These are phyloP conservation scores for Lissocephala sabroskyi DNA, from an alignment of 2,888 invertebrate genomes.

Conservation along the genomic window DNA sequence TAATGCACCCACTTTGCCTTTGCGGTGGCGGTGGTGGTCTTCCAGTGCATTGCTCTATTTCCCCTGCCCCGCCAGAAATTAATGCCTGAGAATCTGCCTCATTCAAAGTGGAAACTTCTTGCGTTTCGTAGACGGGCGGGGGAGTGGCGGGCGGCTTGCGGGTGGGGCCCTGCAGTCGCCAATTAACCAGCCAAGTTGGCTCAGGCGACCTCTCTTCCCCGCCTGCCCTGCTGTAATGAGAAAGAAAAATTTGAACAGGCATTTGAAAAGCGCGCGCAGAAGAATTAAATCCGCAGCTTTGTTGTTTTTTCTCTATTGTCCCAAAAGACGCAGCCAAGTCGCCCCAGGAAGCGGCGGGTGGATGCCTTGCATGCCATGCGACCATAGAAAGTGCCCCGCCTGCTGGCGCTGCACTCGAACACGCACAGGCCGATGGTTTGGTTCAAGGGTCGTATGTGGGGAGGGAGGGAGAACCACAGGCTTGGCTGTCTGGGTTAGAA, in stretches of 20 bases:
- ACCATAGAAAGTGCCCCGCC: constrained; percentile 47
- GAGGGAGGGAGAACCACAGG: no score
- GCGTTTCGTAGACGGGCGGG: constrained; percentile 24
- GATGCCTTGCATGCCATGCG: constrained; percentile 54
- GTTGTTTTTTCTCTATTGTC: constrained; percentile 4
- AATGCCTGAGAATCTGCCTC: constrained; percentile 53
- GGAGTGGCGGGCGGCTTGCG: constrained; percentile 1
- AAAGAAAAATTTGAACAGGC: constrained; percentile 37
- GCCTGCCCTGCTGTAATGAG: constrained; percentile 42
- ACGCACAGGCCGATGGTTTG: constrained; percentile 29
- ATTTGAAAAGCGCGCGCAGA: constrained; percentile 50
- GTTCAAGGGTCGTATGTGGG: no score
- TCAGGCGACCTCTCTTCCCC: constrained; percentile 10
- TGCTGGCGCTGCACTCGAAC: constrained; percentile 24
- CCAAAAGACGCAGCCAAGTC: constrained; percentile 29
- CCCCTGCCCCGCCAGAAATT: constrained; percentile 15
- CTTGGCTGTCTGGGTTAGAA: no score
- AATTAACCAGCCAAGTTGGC: constrained; percentile 34
- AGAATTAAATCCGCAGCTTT: constrained; percentile 23
- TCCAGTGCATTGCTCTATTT: no score
- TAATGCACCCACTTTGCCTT: background rate
- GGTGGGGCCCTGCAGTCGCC: constrained; percentile 15
- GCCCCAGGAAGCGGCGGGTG: no score
- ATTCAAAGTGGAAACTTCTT: constrained; percentile 54
- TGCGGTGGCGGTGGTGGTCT: background rate